Conservation (phyloP, 2,113 vertebrate genomes). For the Sterrhoptilus dennistouni region DNA sequence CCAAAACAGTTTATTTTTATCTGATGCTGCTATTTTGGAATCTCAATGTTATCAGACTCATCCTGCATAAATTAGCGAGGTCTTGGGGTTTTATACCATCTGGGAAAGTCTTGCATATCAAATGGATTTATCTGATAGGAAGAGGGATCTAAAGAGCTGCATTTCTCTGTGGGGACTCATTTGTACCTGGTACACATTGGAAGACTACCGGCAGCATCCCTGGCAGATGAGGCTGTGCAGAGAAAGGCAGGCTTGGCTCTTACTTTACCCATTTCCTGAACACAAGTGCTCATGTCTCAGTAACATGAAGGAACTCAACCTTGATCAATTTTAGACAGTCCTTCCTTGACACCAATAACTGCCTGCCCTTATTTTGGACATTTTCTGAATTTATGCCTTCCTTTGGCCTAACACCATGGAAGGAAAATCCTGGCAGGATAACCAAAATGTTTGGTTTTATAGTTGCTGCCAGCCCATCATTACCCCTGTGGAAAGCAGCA, state of each 20-base stretch:
- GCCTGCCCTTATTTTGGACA: neutral
- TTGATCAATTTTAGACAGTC: neutral
- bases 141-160: neutral
- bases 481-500: neutral
- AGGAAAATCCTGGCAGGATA: neutral
- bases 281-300: neutral
- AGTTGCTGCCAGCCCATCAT: neutral
- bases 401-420: neutral
- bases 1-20: conserved; percentile 43
- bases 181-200: neutral
- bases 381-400: neutral
- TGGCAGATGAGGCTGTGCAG: neutral
- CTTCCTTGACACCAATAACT: neutral
- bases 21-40: neutral
- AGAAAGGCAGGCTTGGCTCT: neutral
- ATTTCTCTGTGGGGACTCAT: neutral
- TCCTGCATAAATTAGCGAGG: neutral
- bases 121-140: neutral
- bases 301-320: neutral
- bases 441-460: neutral
- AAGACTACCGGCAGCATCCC: neutral
- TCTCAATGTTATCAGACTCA: neutral
- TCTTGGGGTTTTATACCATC: conserved; percentile 1
- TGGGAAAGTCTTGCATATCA: neutral
- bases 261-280: neutral